These are phyloP conservation scores for Diarsia dahlii DNA, from an alignment of 2,888 invertebrate genomes.

Conservation along the genomic window DNA sequence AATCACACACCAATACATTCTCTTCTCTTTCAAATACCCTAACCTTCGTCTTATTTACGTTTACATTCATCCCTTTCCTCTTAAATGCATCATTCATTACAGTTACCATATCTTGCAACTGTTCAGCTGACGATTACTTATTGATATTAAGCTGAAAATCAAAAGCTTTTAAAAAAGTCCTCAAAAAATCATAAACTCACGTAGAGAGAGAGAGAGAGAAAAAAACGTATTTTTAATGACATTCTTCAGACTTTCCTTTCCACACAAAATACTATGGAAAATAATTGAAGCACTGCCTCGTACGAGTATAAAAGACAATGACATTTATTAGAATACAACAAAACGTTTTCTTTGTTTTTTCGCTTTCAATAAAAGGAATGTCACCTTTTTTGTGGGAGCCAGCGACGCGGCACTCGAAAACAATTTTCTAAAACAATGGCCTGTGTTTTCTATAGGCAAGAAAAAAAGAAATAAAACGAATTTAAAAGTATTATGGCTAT, in stretches of 20 bases:
- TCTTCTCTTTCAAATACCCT: too few relatives aligned
- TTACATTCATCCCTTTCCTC: too few relatives aligned
- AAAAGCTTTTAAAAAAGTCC: background rate
- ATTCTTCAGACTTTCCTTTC: slow-evolving; percentile 16
- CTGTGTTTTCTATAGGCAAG: slow-evolving; percentile 16
- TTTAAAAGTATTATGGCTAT: slow-evolving; percentile 37
- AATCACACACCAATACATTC: too few relatives aligned
- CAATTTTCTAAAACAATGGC: slow-evolving; percentile 50
- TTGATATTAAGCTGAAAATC: too few relatives aligned
- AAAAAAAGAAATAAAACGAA: slow-evolving; percentile 32
- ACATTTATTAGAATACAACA: slow-evolving; percentile 53
- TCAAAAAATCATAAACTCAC: background rate
- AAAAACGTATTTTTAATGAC: background rate
- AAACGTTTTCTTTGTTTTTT: slow-evolving; percentile 51
- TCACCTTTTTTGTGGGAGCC: slow-evolving; percentile 40
- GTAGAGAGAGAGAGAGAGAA: background rate
- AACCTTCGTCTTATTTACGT: too few relatives aligned
- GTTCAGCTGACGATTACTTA: too few relatives aligned
- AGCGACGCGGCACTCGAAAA: slow-evolving; percentile 33
- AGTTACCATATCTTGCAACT: too few relatives aligned
- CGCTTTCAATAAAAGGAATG: slow-evolving; percentile 58
- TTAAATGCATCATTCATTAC: too few relatives aligned
- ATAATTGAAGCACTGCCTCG: slow-evolving; percentile 23
- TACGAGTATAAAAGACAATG: slow-evolving; percentile 31
- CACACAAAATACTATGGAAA: slow-evolving; percentile 12